Conservation (phyloP, 2,113 vertebrate species). For the Xenopus laevis region DNA sequence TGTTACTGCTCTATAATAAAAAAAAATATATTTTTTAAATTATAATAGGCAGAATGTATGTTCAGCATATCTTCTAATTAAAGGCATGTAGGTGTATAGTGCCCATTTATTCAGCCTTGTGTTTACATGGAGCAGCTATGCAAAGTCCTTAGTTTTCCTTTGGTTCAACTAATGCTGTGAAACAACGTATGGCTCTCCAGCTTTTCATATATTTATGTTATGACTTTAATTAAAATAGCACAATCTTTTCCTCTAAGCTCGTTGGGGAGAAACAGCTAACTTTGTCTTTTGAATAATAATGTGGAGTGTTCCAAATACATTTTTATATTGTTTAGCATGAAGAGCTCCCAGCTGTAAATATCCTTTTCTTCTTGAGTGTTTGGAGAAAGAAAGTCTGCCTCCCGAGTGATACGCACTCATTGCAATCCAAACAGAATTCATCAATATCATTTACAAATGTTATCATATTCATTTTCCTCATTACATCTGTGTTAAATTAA, state of each 20-base stretch:
- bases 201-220: too few relatives aligned
- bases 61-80: too few relatives aligned
- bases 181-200: too few relatives aligned
- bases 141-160: too few relatives aligned
- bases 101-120: too few relatives aligned
- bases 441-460: slow-evolving; percentile 44
- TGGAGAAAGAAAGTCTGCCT: background rate
- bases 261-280: too few relatives aligned
- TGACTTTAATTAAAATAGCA: background rate
- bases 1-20: too few relatives aligned
- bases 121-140: too few relatives aligned
- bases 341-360: slow-evolving; percentile 34
- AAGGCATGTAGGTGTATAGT: too few relatives aligned
- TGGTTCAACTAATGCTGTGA: too few relatives aligned
- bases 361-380: slow-evolving; percentile 23
- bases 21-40: too few relatives aligned
- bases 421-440: slow-evolving; percentile 40
- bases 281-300: slow-evolving; percentile 10
- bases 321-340: background rate
- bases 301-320: slow-evolving; percentile 18
- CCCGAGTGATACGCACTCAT: slow-evolving; percentile 21
- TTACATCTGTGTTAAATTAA: slow-evolving; percentile 35
- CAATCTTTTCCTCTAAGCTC: background rate
- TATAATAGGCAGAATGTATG: too few relatives aligned
- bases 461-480: slow-evolving; percentile 35